Evolutionary conservation across 2,797 vertebrate species (phyloP).

Genomic region (Holocentrus rufus): DNA sequence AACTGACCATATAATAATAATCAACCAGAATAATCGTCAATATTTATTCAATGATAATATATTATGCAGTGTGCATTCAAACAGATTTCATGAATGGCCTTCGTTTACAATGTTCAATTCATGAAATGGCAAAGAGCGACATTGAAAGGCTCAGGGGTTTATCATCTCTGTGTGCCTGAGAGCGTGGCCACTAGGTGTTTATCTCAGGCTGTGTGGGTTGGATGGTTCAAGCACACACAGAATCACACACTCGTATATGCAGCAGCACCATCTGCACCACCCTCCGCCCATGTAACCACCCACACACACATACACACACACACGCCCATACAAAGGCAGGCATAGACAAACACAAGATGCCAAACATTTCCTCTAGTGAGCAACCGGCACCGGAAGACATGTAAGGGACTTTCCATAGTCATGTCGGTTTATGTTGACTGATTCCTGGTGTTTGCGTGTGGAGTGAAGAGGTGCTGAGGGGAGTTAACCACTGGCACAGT

Average conservation of each 20-base stretch:
- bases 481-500: constrained; percentile 15
- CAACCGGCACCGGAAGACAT: constrained; percentile 10
- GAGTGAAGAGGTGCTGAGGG: constrained; percentile 14
- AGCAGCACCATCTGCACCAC: constrained; percentile 25
- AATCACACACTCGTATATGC: constrained; percentile 4
- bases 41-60: background rate
- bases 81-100: constrained; percentile 41
- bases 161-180: constrained; percentile 31
- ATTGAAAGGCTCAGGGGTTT: constrained; percentile 24
- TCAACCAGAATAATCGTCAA: background rate
- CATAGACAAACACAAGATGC: background rate
- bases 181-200: constrained; percentile 42
- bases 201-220: constrained; percentile 41
- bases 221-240: constrained; percentile 6
- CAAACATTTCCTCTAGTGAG: constrained; percentile 32
- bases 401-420: constrained; percentile 17
- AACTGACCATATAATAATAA: background rate
- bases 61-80: background rate
- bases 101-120: constrained; percentile 2
- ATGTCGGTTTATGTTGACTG: background rate
- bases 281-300: constrained; percentile 27
- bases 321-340: constrained; percentile 11
- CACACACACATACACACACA: constrained; percentile 9
- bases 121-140: constrained; percentile 24
- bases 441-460: constrained; percentile 12